These are phyloP conservation scores for Bugula neritina DNA, from an alignment of 2,888 invertebrate genomes.

Conservation along the genomic window DNA sequence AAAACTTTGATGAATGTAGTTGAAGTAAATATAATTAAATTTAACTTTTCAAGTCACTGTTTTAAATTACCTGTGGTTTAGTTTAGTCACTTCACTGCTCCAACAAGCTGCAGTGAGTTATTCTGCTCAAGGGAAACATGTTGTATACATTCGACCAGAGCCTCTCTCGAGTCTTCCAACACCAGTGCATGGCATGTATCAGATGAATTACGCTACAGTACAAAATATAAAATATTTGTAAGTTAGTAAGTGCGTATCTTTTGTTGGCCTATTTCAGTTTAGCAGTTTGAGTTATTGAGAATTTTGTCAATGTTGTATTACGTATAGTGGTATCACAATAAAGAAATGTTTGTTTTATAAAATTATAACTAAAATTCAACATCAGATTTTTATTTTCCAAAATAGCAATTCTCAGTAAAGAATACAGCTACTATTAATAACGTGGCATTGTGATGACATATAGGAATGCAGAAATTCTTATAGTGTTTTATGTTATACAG, in stretches of 20 bases:
- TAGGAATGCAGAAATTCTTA: too few relatives aligned
- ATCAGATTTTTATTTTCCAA: too few relatives aligned
- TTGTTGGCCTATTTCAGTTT: background rate
- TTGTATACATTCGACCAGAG: conserved; percentile 8
- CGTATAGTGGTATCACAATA: background rate
- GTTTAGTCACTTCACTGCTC: conserved; percentile 13
- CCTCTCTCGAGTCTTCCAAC: background rate
- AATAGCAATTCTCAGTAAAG: too few relatives aligned
- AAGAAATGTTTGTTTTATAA: too few relatives aligned
- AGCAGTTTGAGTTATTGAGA: background rate
- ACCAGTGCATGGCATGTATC: conserved; percentile 21
- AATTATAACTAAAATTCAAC: too few relatives aligned
- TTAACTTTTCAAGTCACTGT: too few relatives aligned
- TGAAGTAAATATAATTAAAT: too few relatives aligned
- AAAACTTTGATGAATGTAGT: too few relatives aligned
- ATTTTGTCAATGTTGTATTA: background rate
- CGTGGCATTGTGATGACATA: too few relatives aligned
- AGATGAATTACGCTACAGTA: background rate
- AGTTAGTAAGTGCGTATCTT: background rate
- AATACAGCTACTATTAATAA: too few relatives aligned
- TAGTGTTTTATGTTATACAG: too few relatives aligned
- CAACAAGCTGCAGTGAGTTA: conserved; percentile 23
- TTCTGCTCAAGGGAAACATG: background rate
- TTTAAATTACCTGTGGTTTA: background rate
- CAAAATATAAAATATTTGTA: conserved; percentile 20